These are phyloP conservation scores for Siderastrea siderea DNA, from an alignment of 92 coral and sea anemone species.

Conservation along the genomic window DNA sequence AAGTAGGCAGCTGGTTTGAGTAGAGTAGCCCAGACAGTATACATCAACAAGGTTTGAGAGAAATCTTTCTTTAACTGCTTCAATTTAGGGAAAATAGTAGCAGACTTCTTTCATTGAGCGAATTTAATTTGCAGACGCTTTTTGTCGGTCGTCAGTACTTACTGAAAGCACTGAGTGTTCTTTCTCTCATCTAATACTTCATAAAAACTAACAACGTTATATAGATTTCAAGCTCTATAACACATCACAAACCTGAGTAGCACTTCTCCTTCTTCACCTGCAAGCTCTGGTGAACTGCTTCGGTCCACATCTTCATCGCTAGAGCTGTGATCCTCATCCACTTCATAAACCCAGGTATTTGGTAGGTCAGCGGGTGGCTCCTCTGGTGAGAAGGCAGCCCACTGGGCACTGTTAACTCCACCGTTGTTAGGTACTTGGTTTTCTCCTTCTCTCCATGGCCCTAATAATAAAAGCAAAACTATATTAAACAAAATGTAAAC, in stretches of 20 bases:
- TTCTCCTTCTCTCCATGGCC: conserved; percentile 21
- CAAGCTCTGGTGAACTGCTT: conserved; percentile 85
- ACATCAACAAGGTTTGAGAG: too few species aligned
- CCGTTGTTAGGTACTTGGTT: not conserved
- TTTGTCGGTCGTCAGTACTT: too few species aligned
- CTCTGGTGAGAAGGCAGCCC: conserved; percentile 75
- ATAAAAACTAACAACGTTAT: too few species aligned
- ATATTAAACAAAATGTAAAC: too few species aligned
- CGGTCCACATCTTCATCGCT: conserved; percentile 91
- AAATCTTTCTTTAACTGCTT: too few species aligned
- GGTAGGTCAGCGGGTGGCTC: conserved; percentile 13
- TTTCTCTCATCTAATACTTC: too few species aligned
- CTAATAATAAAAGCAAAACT: not conserved
- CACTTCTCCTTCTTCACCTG: conserved; percentile 87
- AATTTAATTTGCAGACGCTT: too few species aligned
- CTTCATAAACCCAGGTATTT: conserved; percentile 47
- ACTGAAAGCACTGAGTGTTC: too few species aligned
- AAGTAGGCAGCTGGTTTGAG: too few species aligned
- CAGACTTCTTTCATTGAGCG: too few species aligned
- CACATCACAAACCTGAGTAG: conserved; percentile 70
- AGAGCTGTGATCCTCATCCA: conserved; percentile 89
- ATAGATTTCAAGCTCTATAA: not conserved
- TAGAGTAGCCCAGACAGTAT: too few species aligned
- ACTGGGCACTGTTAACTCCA: conserved; percentile 36
- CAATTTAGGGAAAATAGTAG: too few species aligned